phyloP scores from a whole-genome alignment of 2,113 vertebrate genomes.

The Odocoileus hemionus region DNA sequence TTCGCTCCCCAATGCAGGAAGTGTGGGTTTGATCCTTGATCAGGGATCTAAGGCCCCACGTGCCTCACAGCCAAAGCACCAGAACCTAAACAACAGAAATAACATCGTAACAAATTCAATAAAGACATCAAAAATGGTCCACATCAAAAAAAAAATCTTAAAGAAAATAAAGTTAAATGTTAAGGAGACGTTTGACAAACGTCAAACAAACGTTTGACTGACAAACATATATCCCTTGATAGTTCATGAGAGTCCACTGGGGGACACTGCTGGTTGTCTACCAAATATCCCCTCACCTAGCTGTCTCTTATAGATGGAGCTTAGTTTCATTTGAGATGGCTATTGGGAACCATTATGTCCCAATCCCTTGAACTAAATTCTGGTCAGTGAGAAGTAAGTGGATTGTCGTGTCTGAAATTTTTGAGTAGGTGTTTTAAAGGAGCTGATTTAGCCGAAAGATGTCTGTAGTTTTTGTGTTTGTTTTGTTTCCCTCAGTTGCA shows the following conservation, averaged over 20 bases:
- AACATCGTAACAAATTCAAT: background rate
- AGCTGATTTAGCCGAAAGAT: background rate
- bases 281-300: background rate
- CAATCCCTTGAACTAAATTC: background rate
- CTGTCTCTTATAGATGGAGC: background rate
- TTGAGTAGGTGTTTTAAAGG: background rate
- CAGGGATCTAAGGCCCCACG: background rate
- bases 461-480: background rate
- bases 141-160: background rate
- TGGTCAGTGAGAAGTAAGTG: background rate
- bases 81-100: background rate
- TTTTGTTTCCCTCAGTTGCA: background rate
- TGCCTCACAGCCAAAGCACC: background rate
- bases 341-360: background rate
- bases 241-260: background rate
- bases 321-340: background rate
- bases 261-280: background rate
- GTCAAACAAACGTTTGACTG: background rate
- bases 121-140: background rate
- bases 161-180: background rate
- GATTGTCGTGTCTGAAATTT: background rate
- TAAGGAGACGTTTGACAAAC: background rate
- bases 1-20: fast-evolving
- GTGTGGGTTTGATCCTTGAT: background rate
- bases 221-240: background rate